Percentiles rank a stretch among this genome's conserved stretches.
Evolutionary conservation across 2,888 invertebrate species (phyloP).

Genomic region (Ochlodes sylvanus): DNA sequence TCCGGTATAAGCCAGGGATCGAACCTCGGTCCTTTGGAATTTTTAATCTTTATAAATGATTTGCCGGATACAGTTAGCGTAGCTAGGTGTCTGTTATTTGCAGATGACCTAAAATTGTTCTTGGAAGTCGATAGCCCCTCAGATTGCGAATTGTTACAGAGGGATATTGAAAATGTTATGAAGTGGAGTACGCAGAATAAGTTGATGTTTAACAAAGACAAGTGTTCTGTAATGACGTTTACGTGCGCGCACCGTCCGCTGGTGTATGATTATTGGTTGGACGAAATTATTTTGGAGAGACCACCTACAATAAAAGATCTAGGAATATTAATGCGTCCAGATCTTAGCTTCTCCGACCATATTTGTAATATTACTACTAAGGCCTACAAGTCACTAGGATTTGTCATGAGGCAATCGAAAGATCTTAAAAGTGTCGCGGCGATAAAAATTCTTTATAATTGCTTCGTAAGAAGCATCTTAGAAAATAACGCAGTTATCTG

Average conservation of each 20-base stretch:
- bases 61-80: neutral
- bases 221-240: neutral
- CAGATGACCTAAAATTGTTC: too few species aligned
- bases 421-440: conserved; percentile 1
- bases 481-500: too few species aligned
- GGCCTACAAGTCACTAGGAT: neutral
- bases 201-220: neutral
- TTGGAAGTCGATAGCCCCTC: too few species aligned
- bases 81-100: too few species aligned
- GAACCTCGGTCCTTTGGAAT: neutral
- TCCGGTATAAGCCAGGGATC: conserved; percentile 1
- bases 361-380: neutral
- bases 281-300: too few species aligned
- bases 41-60: neutral
- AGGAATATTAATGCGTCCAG: neutral
- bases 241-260: neutral
- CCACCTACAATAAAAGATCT: too few species aligned
- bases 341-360: neutral
- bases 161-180: too few species aligned
- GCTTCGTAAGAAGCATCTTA: neutral
- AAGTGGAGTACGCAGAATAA: neutral
- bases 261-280: too few species aligned
- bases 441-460: neutral
- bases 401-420: neutral
- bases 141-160: too few species aligned